Conservation (phyloP, 1,140 invertebrate genomes). For the Polypedilum vanderplanki region DNA sequence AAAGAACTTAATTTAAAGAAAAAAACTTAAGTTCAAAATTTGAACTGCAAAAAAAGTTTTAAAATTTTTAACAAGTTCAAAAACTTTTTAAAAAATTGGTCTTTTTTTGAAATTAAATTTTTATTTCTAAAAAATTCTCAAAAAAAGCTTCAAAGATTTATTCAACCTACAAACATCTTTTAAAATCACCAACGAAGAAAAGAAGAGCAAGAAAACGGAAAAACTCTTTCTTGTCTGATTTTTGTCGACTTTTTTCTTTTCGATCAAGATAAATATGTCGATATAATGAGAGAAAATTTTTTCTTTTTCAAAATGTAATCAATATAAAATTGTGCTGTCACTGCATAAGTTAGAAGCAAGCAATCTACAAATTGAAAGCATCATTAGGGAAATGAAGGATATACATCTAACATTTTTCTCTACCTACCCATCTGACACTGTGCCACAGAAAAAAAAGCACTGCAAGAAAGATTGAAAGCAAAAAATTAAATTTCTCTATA, state of each 20-base stretch:
- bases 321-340: conserved; percentile 13
- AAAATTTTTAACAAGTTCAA: no score
- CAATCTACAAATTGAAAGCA: conserved; percentile 2
- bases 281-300: neutral
- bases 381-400: conserved; percentile 9
- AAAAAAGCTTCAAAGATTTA: no score
- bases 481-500: neutral
- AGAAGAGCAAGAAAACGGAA: no score
- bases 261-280: neutral
- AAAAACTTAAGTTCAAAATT: no score
- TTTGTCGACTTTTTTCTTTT: neutral
- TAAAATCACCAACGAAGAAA: no score
- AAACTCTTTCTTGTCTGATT: no score
- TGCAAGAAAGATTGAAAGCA: neutral
- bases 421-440: neutral
- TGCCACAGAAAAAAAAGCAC: neutral
- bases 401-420: neutral
- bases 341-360: neutral
- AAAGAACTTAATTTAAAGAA: no score
- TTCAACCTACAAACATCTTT: no score
- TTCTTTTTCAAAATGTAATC: neutral
- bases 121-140: no score
- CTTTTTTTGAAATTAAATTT: no score
- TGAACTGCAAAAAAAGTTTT: no score
- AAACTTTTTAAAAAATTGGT: no score